Conservation (phyloP, 2,888 invertebrate species). For the Agrochola lota region DNA sequence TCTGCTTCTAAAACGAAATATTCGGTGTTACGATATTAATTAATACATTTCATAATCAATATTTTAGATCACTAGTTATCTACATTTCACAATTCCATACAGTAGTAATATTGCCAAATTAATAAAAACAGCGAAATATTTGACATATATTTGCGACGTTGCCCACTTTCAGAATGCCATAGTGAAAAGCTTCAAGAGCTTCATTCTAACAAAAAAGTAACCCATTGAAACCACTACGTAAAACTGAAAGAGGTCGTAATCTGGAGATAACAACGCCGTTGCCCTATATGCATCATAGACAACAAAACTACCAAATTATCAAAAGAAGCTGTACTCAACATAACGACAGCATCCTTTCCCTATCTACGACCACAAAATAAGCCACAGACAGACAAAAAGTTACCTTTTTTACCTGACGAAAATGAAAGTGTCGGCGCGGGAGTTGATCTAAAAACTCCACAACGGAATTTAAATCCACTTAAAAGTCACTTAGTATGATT, state of each 20-base stretch:
- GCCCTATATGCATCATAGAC: slow-evolving; percentile 5
- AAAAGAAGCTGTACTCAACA: slow-evolving; percentile 49
- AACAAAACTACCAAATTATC: slow-evolving; percentile 40
- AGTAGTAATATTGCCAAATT: too few relatives aligned
- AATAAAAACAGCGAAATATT: too few relatives aligned
- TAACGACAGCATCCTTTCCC: slow-evolving; percentile 61
- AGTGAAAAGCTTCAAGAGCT: too few relatives aligned
- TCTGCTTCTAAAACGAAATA: too few relatives aligned
- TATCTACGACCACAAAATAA: slow-evolving; percentile 56
- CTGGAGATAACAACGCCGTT: not conserved
- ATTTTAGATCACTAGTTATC: too few relatives aligned
- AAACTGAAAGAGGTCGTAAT: not conserved
- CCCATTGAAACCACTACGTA: not conserved
- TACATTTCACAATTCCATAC: too few relatives aligned
- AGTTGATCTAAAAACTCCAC: slow-evolving; percentile 62
- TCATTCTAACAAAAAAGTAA: not conserved
- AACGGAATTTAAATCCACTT: slow-evolving; percentile 70
- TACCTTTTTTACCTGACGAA: slow-evolving; percentile 65
- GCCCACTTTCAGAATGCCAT: not conserved
- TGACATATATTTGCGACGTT: too few relatives aligned
- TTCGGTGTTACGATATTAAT: too few relatives aligned
- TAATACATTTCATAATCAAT: too few relatives aligned
- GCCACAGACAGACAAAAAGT: slow-evolving; percentile 66
- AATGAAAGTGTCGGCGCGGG: slow-evolving; percentile 67
- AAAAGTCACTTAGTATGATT: slow-evolving; percentile 69